phyloP scores from a whole-genome alignment of 2,888 invertebrate genomes.

The Hipparchia sbordonii region DNA sequence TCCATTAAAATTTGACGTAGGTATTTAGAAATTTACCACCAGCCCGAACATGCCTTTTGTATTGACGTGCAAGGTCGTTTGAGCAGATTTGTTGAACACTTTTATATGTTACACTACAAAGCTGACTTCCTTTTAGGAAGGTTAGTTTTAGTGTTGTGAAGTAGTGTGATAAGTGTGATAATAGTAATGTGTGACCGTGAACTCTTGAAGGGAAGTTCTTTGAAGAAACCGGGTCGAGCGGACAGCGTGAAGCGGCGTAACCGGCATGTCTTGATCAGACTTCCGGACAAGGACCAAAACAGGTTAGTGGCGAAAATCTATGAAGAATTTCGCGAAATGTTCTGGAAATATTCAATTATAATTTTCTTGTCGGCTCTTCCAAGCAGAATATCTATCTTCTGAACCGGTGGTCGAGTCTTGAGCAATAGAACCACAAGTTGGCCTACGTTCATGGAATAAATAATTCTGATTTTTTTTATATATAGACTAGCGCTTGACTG shows the following conservation, averaged over 20 bases:
- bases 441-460: no score
- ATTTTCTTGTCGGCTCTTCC: no score
- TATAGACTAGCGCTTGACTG: no score
- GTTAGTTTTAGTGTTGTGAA: conserved; percentile 28
- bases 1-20: conserved; percentile 26
- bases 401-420: no score
- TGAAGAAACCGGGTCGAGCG: conserved; percentile 54
- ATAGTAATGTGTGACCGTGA: conserved; percentile 61
- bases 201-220: conserved; percentile 60
- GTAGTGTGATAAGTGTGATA: conserved; percentile 27
- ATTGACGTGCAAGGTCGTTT: conserved; percentile 42
- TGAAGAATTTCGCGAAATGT: background rate
- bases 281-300: conserved; percentile 58
- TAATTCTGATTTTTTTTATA: no score
- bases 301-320: conserved; percentile 50
- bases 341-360: background rate
- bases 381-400: no score
- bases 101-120: conserved; percentile 40
- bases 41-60: conserved; percentile 38
- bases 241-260: conserved; percentile 50
- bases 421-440: no score
- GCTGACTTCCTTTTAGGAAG: conserved; percentile 40
- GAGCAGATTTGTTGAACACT: conserved; percentile 39
- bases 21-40: background rate
- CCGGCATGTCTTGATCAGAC: conserved; percentile 63